These are phyloP conservation scores for Tigriopus japonicus DNA, from an alignment of 1,140 invertebrate genomes.

Conservation along the genomic window DNA sequence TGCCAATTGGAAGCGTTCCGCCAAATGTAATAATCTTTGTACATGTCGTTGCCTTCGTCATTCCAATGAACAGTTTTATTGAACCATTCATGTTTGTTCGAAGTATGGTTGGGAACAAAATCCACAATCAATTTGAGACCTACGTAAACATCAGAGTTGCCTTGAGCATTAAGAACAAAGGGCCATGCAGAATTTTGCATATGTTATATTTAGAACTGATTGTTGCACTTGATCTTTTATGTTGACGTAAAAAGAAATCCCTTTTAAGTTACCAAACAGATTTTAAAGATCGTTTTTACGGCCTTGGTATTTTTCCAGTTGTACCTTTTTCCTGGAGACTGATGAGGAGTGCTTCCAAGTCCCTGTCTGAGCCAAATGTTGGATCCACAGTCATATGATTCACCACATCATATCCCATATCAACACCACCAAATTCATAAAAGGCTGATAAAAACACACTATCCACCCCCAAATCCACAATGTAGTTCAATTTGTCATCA, in stretches of 20 bases:
- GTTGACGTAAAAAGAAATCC: no score
- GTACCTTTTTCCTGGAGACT: constrained; percentile 23
- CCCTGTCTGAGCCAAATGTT: constrained; percentile 24
- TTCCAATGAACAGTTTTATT: constrained; percentile 17
- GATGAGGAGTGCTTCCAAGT: constrained; percentile 23
- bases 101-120: constrained; percentile 28
- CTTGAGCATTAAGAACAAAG: no score
- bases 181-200: no score
- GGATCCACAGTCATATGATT: constrained; percentile 25
- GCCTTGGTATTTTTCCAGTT: no score
- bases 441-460: constrained; percentile 25
- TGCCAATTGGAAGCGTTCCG: not conserved
- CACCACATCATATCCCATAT: constrained; percentile 25
- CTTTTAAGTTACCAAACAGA: no score
- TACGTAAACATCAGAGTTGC: not conserved
- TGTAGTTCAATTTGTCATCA: constrained; percentile 36
- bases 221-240: no score
- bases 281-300: no score
- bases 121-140: constrained; percentile 25
- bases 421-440: constrained; percentile 22
- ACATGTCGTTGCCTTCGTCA: not conserved
- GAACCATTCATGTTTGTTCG: constrained; percentile 27
- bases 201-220: no score
- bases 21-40: not conserved
- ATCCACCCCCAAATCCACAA: constrained; percentile 32